These are phyloP conservation scores for Agrochola litura DNA, from an alignment of 2,888 invertebrate genomes.

Conservation along the genomic window DNA sequence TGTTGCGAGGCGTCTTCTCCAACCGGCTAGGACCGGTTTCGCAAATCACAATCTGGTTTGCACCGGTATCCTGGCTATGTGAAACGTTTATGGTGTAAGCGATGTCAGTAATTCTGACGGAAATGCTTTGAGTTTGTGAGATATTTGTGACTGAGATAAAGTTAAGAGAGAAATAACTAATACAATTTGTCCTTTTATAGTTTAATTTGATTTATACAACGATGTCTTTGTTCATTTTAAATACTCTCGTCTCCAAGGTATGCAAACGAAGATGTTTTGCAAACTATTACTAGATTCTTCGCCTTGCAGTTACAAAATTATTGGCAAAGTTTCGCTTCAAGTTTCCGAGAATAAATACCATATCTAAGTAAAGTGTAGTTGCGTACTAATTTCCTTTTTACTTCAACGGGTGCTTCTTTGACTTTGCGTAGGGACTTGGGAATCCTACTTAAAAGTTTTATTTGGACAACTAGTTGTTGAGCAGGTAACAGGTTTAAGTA, in stretches of 20 bases:
- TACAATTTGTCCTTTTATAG: not conserved
- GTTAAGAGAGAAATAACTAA: not conserved
- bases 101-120: constrained; percentile 29
- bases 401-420: constrained; percentile 8
- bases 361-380: constrained; percentile 19
- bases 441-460: constrained; percentile 26
- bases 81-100: constrained; percentile 46
- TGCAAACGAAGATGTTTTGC: constrained; percentile 24
- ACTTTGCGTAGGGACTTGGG: not conserved
- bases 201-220: not conserved
- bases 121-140: constrained; percentile 18
- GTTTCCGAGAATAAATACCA: constrained; percentile 33
- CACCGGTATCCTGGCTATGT: constrained; percentile 50
- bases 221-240: constrained; percentile 14
- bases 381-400: constrained; percentile 39
- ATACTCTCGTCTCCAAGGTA: constrained; percentile 9
- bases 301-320: constrained; percentile 32
- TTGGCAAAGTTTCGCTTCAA: constrained; percentile 34
- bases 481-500: not conserved
- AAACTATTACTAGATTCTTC: constrained; percentile 41
- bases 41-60: constrained; percentile 47
- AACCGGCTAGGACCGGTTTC: constrained; percentile 56
- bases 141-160: not conserved
- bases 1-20: constrained; percentile 42
- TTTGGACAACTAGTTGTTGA: constrained; percentile 4